Percentiles rank a stretch among this genome's conserved stretches.
phyloP scores from a whole-genome alignment of 2,797 vertebrate genomes.

The Heliangelus exortis region DNA sequence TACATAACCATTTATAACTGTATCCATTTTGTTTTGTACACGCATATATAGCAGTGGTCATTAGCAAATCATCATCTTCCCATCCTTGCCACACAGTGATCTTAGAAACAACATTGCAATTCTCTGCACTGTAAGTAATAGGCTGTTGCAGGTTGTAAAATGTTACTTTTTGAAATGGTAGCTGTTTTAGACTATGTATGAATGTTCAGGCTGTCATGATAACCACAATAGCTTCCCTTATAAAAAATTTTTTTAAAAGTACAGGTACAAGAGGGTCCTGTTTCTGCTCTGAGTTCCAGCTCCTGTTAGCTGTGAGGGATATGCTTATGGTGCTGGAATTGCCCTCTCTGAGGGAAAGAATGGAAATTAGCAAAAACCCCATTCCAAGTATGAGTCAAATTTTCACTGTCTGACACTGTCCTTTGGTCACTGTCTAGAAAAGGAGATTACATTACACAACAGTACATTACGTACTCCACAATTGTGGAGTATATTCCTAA shows the following conservation, averaged over 20 bases:
- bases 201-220: background rate
- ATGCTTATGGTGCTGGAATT: background rate
- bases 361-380: background rate
- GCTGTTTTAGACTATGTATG: rapidly evolving
- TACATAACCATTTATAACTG: background rate
- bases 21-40: background rate
- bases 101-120: background rate
- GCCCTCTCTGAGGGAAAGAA: background rate
- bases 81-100: background rate
- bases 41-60: rapidly evolving
- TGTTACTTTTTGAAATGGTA: background rate
- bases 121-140: background rate
- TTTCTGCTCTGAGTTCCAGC: background rate
- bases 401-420: background rate
- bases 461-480: background rate
- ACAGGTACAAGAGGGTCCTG: background rate
- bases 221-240: background rate
- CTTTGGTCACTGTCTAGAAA: background rate
- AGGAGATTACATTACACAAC: background rate
- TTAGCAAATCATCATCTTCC: background rate
- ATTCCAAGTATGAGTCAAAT: background rate
- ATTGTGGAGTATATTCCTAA: background rate
- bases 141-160: background rate
- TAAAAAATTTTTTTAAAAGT: background rate
- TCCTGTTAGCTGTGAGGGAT: background rate